Base-by-base conservation (phyloP, 2,113 vertebrate species). In the Seriola quinqueradiata region DNA sequence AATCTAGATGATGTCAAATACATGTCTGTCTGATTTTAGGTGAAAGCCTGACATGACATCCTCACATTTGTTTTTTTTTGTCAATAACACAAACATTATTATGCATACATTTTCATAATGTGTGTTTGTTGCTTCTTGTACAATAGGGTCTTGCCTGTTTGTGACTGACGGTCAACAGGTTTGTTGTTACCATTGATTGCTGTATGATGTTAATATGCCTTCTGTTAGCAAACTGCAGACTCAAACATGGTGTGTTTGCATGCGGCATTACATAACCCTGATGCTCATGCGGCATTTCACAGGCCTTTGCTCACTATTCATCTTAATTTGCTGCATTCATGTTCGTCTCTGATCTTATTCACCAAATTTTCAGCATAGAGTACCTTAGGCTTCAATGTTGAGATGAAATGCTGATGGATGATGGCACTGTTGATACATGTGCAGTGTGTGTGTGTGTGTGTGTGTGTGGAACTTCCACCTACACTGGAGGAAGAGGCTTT, bases 221-320 rank as follows among this genome's bases (percentile, higher is more conserved):
- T 89, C 81, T 90, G 86, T 79, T 79, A 57, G 70, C 69, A 66
- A 63, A 71, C 34, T 58, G 83, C 40, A 58, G 19, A 28, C 61
- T 90, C 73, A 9, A 54, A 81, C 52, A 50, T 32, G 42, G 32
- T 38, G 54, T 75, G 38, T 77, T 85, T 79, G 70, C 64, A 28
- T 66, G 79, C 63, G 60, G 32, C 59, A 61, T 89, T 85, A 85
- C 57, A 71, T 84, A 84, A 89, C 77, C 74, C 19, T n/a, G 13
- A 34, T 77, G 77, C 70, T 84, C 78, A 42, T 58, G 61, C 42
- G 0, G 57, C 44, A 79, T 85, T 79, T 77, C 67, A 87, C 44
- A 28, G 77, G 57, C 70, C 54, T 42, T 32, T 48, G 46, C 61
- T 76, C 25, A 4, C 59, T 77, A 48, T 75, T 73, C 65, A 77